A percentile compares a stretch with the other conserved stretches of the same genome.
These are phyloP conservation scores for Mormyrus iriodes DNA, from an alignment of 2,113 vertebrate species.

Conservation along the genomic window DNA sequence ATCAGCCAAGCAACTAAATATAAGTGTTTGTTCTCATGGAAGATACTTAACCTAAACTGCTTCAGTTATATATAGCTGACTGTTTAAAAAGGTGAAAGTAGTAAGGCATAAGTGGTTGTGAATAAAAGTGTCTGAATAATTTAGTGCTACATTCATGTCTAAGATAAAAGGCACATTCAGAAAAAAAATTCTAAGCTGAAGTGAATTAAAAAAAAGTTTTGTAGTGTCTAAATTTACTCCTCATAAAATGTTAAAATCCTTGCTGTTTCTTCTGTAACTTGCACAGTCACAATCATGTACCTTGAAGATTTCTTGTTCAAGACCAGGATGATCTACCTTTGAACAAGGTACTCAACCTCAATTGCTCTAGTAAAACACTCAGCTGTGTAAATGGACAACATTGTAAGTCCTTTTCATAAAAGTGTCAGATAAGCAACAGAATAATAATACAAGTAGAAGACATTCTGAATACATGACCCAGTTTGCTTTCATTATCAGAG, in stretches of 20 bases:
- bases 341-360: background rate
- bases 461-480: background rate
- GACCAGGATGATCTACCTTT: background rate
- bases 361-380: background rate
- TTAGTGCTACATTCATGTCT: background rate
- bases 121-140: constrained; percentile 3
- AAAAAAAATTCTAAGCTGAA: background rate
- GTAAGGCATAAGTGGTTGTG: background rate
- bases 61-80: background rate
- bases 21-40: background rate
- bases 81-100: constrained; percentile 10
- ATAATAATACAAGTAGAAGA: background rate
- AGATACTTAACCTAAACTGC: background rate
- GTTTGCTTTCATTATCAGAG: background rate
- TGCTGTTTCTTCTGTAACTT: background rate
- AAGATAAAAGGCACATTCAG: background rate
- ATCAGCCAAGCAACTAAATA: constrained; percentile 1
- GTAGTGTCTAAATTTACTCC: background rate
- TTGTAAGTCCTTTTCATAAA: background rate
- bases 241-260: background rate
- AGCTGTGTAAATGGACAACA: background rate
- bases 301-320: background rate
- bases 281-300: background rate
- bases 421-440: background rate
- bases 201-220: background rate